A percentile compares a stretch with the other conserved stretches of the same genome.
Evolutionary conservation across 2,888 invertebrate species (phyloP).

Genomic region (Rhagonycha lutea): DNA sequence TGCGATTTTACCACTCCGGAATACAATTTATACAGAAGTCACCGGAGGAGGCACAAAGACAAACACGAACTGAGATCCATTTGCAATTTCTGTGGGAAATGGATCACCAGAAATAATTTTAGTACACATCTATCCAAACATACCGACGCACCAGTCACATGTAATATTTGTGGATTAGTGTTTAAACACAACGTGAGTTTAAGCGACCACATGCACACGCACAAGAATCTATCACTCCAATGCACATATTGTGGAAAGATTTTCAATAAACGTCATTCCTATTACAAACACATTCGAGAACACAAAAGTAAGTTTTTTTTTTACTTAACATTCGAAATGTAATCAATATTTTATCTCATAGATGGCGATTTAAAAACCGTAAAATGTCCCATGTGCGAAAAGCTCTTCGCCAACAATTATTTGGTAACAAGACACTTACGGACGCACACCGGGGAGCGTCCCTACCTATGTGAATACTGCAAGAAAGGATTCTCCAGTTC

Average conservation of each 20-base stretch:
- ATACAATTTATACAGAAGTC: neutral
- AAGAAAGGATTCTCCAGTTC: constrained; percentile 23
- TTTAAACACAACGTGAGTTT: neutral
- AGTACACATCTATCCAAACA: neutral
- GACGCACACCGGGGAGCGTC: constrained; percentile 23
- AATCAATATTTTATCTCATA: neutral
- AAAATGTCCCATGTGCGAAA: neutral
- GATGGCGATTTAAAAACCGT: neutral
- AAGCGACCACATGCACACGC: neutral
- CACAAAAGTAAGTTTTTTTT: neutral
- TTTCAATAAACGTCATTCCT: neutral
- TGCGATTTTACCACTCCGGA: neutral
- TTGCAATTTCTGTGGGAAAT: neutral
- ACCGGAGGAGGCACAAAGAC: neutral
- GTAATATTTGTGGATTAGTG: neutral
- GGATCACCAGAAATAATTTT: neutral
- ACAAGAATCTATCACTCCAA: neutral
- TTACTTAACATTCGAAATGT: neutral
- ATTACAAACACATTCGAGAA: neutral
- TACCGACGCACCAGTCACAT: neutral
- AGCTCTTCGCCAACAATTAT: neutral
- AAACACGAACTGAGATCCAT: neutral
- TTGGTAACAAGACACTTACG: constrained; percentile 22
- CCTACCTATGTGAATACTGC: constrained; percentile 21
- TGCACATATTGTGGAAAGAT: neutral